phyloP scores from a whole-genome alignment of 2,888 invertebrate genomes.

The Drosophila flavopinicola region DNA sequence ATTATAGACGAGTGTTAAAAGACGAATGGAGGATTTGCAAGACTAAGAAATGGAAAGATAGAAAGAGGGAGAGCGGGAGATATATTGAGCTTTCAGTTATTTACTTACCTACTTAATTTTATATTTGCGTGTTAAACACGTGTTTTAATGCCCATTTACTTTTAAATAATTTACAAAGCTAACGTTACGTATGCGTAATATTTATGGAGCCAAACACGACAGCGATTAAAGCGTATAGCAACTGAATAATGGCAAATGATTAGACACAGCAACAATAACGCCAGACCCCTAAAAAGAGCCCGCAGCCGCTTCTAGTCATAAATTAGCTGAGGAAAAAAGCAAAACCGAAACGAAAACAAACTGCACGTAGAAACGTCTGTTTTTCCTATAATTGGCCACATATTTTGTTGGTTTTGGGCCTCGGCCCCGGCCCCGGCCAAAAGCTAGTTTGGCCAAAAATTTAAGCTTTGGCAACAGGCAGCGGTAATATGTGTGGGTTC shows the following conservation, averaged over 20 bases:
- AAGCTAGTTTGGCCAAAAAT: slow-evolving; percentile 48
- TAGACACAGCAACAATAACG: slow-evolving; percentile 39
- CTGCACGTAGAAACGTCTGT: slow-evolving; percentile 74
- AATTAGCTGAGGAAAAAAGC: slow-evolving; percentile 50
- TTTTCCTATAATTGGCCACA: slow-evolving; percentile 77
- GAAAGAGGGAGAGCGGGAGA: too few relatives aligned
- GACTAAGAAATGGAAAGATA: too few relatives aligned
- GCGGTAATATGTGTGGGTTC: slow-evolving; percentile 21
- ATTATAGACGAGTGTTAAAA: too few relatives aligned
- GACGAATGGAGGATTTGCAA: too few relatives aligned
- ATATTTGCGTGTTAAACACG: too few relatives aligned
- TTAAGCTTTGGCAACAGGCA: slow-evolving; percentile 27
- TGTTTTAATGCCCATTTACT: background rate
- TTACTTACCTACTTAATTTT: too few relatives aligned
- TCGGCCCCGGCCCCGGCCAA: slow-evolving; percentile 24
- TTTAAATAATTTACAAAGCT: slow-evolving; percentile 24
- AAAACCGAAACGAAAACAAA: slow-evolving; percentile 32
- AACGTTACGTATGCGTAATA: slow-evolving; percentile 36
- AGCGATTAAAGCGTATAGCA: slow-evolving; percentile 39
- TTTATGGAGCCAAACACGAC: slow-evolving; percentile 21
- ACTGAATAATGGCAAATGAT: slow-evolving; percentile 65
- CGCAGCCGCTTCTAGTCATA: slow-evolving; percentile 60
- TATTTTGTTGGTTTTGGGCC: slow-evolving; percentile 63
- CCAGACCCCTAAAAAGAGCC: slow-evolving; percentile 26
- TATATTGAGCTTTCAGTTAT: too few relatives aligned